Evolutionary conservation across 2,888 invertebrate genomes (phyloP), one percentile per base, ranked within the genome.

Genomic region (Taenaris catops): DNA sequence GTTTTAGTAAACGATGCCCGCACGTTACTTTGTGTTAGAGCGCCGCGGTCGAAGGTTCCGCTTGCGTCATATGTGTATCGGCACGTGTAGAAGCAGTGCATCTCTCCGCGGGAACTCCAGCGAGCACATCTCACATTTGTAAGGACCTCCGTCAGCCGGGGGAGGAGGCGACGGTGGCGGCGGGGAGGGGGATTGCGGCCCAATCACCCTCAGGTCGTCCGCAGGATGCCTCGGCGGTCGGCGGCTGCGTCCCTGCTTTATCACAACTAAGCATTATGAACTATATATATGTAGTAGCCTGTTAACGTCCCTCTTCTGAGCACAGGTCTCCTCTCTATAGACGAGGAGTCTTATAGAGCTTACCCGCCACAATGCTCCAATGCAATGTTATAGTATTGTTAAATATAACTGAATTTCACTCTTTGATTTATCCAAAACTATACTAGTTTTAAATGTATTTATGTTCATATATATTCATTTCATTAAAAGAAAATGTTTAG

Each of bases 81-180:
- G 93, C 55, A 95, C 94, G 73, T 95, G 95, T 1, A 83, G 63
- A 34, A 93, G 87, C 44, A 95, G 74, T 47, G 93, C 93, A 29
- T 92, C 91, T 29, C 94, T 90, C 45, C 92, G 91, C 4, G 90
- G 81, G 70, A 95, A 95, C 50, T 92, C 90, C 26, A 91, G 89
- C 34, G 92, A 89, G 67, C 95, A 95, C 93, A 95, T 94, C 69
- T 94, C 94, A 63, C 95, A 95, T 49, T 91, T 92, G 72, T 90
- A 94, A 23, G 91, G 91, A 35, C 78, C 90, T 37, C 88, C 86
- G 7, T 34, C n/a, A n/a, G n/a, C 26, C 8, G 41, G 8, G 29
- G 47, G n/a, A 9, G 24, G 19, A 14, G 46, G 7, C 9, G 41
- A 9, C 26, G 48, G 6, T 9, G 25, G 20, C 2, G 46, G 31